phyloP scores from a whole-genome alignment of 1,140 invertebrate species.

The Psix sp. region DNA sequence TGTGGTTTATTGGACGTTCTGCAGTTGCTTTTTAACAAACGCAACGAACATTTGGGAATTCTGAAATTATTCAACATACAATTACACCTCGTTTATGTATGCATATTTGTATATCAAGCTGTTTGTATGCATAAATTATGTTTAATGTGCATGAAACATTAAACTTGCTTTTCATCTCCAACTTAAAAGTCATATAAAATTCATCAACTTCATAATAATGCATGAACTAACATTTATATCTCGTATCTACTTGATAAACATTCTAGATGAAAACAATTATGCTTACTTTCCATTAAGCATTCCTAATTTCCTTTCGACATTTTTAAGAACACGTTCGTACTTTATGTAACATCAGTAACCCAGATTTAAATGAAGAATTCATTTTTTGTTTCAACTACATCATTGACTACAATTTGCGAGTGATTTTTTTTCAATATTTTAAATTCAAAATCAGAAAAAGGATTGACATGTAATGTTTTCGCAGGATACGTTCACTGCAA shows the following conservation, averaged over 20 bases:
- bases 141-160: constrained; percentile 6
- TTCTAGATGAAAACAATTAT: constrained; percentile 4
- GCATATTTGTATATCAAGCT: constrained; percentile 14
- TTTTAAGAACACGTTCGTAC: too few relatives aligned
- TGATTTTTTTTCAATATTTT: too few relatives aligned
- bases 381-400: too few relatives aligned
- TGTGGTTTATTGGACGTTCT: too few relatives aligned
- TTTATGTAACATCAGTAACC: too few relatives aligned
- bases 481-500: constrained; percentile 19
- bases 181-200: constrained; percentile 11
- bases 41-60: too few relatives aligned
- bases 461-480: constrained; percentile 7
- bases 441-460: constrained; percentile 6
- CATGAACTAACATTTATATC: constrained; percentile 14
- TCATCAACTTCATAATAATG: constrained; percentile 15
- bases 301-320: too few relatives aligned
- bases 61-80: too few relatives aligned
- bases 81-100: background rate
- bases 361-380: too few relatives aligned
- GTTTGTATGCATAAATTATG: constrained; percentile 14
- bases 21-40: too few relatives aligned
- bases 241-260: constrained; percentile 4
- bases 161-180: constrained; percentile 10
- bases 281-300: constrained; percentile 24
- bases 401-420: too few relatives aligned